These are phyloP conservation scores for Brienomyrus longianalis DNA, from an alignment of 2,113 vertebrate species.

Conservation along the genomic window DNA sequence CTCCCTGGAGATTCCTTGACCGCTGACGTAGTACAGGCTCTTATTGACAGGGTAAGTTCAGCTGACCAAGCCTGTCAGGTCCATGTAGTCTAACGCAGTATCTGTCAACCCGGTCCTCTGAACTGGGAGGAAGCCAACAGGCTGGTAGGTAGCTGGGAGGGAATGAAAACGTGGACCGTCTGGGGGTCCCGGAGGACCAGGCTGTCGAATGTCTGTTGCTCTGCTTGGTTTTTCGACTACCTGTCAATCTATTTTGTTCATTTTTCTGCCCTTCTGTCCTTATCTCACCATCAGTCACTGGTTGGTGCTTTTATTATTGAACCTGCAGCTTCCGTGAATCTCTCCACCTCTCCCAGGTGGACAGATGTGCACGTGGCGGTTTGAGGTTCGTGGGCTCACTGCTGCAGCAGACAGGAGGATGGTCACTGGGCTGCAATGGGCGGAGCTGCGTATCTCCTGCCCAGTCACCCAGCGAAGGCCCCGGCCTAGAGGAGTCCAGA, in stretches of 20 bases:
- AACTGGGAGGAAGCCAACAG: not conserved
- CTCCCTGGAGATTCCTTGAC: slow-evolving; percentile 73
- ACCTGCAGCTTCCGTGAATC: not conserved
- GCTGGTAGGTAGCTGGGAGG: too few species aligned
- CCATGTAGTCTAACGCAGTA: not conserved
- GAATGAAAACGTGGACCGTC: not conserved
- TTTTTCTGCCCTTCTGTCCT: not conserved
- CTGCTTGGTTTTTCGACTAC: not conserved
- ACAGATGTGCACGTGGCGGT: slow-evolving; percentile 73
- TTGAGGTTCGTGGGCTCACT: slow-evolving; percentile 84
- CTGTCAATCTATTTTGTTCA: not conserved
- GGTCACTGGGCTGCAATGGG: slow-evolving; percentile 43
- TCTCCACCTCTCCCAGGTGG: slow-evolving; percentile 61
- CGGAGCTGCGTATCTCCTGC: slow-evolving; percentile 53
- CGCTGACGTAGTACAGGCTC: slow-evolving; percentile 69
- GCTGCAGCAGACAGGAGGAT: slow-evolving; percentile 62
- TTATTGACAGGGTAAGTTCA: slow-evolving; percentile 79
- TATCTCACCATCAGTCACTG: not conserved
- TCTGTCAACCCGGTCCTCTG: not conserved
- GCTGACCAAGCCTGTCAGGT: not conserved
- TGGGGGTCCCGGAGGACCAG: not conserved
- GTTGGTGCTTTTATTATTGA: not conserved
- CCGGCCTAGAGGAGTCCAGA: slow-evolving; percentile 48
- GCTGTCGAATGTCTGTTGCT: not conserved
- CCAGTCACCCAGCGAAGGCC: slow-evolving; percentile 45